Evolutionary conservation across 2,888 invertebrate genomes (phyloP).

Genomic region (Creontiades dilutus): DNA sequence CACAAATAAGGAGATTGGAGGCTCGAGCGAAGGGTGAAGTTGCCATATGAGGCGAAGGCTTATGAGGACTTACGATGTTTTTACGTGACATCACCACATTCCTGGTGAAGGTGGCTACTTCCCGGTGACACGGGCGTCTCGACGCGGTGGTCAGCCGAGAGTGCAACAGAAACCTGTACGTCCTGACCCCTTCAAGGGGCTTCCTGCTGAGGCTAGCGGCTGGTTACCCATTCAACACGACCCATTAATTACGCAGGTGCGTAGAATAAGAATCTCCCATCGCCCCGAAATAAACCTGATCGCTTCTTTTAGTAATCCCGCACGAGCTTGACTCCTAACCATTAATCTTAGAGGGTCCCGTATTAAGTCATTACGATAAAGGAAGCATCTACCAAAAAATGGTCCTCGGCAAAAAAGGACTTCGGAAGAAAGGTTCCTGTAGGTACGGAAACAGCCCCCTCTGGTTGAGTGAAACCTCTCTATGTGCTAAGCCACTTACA

Average conservation of each 20-base stretch:
- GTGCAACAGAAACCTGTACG: constrained; percentile 4
- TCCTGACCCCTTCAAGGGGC: not conserved
- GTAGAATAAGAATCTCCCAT: too few species aligned
- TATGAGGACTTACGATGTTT: constrained; percentile 2
- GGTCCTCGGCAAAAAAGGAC: too few species aligned
- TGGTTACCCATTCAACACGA: not conserved
- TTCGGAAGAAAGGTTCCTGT: too few species aligned
- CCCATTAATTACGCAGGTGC: not conserved
- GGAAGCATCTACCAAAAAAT: too few species aligned
- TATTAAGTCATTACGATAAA: too few species aligned
- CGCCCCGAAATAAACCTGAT: too few species aligned
- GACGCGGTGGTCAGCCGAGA: not conserved
- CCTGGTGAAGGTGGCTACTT: not conserved
- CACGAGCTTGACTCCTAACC: too few species aligned
- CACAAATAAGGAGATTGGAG: not conserved
- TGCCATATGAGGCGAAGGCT: not conserved
- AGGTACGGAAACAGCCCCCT: too few species aligned
- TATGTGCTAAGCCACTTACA: too few species aligned
- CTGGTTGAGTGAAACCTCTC: too few species aligned
- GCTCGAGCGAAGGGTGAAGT: not conserved
- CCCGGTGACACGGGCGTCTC: not conserved
- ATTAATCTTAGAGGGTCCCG: too few species aligned
- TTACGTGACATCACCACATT: constrained; percentile 8
- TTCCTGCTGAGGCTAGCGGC: not conserved
- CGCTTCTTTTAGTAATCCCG: too few species aligned